Conservation (phyloP, 2,888 invertebrate species). For the Rhingia rostrata region DNA sequence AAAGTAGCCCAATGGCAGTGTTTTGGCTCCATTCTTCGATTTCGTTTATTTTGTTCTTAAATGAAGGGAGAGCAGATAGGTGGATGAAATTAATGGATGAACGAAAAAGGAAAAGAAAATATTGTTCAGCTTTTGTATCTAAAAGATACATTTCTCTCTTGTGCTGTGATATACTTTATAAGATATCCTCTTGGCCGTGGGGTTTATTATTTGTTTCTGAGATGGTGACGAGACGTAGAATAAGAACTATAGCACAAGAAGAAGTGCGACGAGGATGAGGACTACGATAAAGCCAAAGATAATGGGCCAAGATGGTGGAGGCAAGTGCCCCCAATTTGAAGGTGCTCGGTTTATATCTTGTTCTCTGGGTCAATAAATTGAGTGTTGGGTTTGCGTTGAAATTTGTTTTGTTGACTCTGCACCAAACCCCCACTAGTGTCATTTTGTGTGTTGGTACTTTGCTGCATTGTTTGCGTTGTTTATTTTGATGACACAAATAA, state of each 20-base stretch:
- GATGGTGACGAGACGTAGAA: constrained; percentile 19
- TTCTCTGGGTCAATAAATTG: constrained; percentile 59
- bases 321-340: constrained; percentile 51
- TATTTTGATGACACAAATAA: constrained; percentile 59
- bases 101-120: background rate
- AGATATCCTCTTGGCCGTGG: constrained; percentile 28
- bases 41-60: background rate
- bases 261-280: constrained; percentile 2
- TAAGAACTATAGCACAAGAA: too few species aligned
- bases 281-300: constrained; percentile 20
- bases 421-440: background rate
- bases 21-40: constrained; percentile 32
- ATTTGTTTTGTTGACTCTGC: constrained; percentile 29
- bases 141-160: constrained; percentile 39
- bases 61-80: background rate
- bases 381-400: constrained; percentile 32
- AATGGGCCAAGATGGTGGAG: constrained; percentile 26
- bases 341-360: constrained; percentile 41
- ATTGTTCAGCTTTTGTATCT: constrained; percentile 21
- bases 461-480: constrained; percentile 45
- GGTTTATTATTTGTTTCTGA: constrained; percentile 45
- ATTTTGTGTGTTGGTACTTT: background rate
- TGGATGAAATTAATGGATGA: background rate
- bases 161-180: constrained; percentile 16
- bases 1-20: constrained; percentile 38